Percentiles rank a stretch among this genome's conserved stretches.
phyloP scores from a whole-genome alignment of 1,140 invertebrate species.

The Aradophagus sp. region DNA sequence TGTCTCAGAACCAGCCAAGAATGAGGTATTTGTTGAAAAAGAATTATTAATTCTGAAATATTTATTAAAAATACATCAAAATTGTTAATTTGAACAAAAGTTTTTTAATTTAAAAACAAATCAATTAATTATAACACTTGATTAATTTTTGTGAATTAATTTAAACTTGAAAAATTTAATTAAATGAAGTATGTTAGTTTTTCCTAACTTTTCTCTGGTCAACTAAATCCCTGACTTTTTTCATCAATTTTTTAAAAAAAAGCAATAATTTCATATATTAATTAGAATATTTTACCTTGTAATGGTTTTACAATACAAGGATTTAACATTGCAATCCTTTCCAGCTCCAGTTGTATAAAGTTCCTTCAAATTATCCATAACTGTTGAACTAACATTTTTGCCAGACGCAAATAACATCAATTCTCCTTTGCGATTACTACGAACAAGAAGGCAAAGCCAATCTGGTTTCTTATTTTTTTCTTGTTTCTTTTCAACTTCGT shows the following conservation, averaged over 20 bases:
- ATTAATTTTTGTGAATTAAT: too few species aligned
- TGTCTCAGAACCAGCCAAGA: slow-evolving; percentile 69
- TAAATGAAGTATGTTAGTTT: too few species aligned
- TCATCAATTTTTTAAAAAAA: too few species aligned
- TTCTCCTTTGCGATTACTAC: slow-evolving; percentile 69
- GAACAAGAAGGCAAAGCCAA: slow-evolving; percentile 68
- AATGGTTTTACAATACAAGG: slow-evolving; percentile 70
- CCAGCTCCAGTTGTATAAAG: slow-evolving; percentile 66
- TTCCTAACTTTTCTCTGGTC: too few species aligned
- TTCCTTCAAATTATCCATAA: slow-evolving; percentile 68
- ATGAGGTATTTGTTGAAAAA: slow-evolving; percentile 64
- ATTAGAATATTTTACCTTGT: slow-evolving; percentile 60
- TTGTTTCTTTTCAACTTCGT: slow-evolving; percentile 39
- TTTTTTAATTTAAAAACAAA: too few species aligned
- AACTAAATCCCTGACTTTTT: too few species aligned
- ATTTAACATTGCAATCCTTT: slow-evolving; percentile 71
- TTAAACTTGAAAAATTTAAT: too few species aligned
- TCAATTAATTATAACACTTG: too few species aligned
- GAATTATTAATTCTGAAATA: slow-evolving; percentile 60
- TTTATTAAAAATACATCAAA: background rate
- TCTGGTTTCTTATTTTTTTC: slow-evolving; percentile 56
- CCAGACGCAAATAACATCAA: slow-evolving; percentile 72
- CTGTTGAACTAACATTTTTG: slow-evolving; percentile 62
- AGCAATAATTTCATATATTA: too few species aligned
- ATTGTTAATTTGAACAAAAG: too few species aligned